Evolutionary conservation across 2,888 invertebrate genomes (phyloP).

Genomic region (Perizoma flavofasciatum): DNA sequence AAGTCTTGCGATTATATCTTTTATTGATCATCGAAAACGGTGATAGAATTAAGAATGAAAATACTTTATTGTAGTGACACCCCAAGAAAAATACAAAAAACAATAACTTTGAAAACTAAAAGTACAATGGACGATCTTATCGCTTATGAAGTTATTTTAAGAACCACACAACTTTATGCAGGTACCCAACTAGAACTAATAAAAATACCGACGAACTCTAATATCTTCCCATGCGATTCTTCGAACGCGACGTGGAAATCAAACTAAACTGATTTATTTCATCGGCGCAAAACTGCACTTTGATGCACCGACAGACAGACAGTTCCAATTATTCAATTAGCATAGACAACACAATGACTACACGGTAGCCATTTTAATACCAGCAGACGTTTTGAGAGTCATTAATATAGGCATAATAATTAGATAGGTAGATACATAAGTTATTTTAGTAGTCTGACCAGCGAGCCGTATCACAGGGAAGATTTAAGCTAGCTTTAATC

Average conservation of each 20-base stretch:
- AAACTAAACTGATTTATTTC: conserved; percentile 39
- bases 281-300: conserved; percentile 44
- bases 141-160: no score
- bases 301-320: conserved; percentile 46
- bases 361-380: conserved; percentile 41
- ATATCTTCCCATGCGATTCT: conserved; percentile 27
- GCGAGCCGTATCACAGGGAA: no score
- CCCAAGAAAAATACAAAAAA: no score
- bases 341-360: conserved; percentile 43
- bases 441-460: no score
- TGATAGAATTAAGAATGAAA: neutral
- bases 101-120: no score
- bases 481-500: no score
- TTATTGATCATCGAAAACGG: no score
- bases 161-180: no score
- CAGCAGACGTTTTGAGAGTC: neutral
- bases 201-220: neutral
- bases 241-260: conserved; percentile 29
- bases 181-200: no score
- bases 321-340: conserved; percentile 54
- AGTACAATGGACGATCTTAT: no score
- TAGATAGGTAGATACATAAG: no score
- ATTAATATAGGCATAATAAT: conserved; percentile 3
- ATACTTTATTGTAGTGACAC: no score
- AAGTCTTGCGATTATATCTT: conserved; percentile 16